Percentiles rank a stretch among this genome's conserved stretches.
Evolutionary conservation across 1,140 invertebrate genomes (phyloP).

Genomic region (Temnothorax nylanderi): DNA sequence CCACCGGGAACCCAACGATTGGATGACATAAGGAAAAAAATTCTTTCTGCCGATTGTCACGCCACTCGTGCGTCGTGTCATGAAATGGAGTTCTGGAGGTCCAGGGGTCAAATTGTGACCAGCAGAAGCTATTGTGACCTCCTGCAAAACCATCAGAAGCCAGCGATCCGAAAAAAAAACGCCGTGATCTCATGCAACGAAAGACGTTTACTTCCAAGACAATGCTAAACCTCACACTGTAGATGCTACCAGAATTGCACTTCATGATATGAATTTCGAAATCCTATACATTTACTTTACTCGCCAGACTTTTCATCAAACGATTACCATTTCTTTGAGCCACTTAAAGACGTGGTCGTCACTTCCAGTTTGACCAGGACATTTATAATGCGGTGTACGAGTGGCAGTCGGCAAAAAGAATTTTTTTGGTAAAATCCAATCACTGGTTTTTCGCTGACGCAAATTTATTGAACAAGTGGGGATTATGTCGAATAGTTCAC

Average conservation of each 20-base stretch:
- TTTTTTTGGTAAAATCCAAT: neutral
- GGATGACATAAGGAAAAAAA: neutral
- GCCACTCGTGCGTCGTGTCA: neutral
- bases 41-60: neutral
- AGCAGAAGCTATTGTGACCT: neutral
- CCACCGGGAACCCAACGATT: neutral
- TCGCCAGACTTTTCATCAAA: neutral
- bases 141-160: neutral
- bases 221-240: neutral
- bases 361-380: neutral
- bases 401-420: neutral
- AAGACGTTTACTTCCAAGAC: neutral
- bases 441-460: neutral
- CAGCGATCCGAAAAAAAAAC: neutral
- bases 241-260: neutral
- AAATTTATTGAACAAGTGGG: neutral
- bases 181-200: neutral
- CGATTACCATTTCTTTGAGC: neutral
- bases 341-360: neutral
- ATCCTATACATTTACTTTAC: neutral
- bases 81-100: neutral
- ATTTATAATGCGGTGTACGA: neutral
- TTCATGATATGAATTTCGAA: neutral
- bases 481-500: neutral
- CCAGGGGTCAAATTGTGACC: neutral